Evolutionary conservation across 2,113 vertebrate species (phyloP).

Genomic region (Tor tambroides): DNA sequence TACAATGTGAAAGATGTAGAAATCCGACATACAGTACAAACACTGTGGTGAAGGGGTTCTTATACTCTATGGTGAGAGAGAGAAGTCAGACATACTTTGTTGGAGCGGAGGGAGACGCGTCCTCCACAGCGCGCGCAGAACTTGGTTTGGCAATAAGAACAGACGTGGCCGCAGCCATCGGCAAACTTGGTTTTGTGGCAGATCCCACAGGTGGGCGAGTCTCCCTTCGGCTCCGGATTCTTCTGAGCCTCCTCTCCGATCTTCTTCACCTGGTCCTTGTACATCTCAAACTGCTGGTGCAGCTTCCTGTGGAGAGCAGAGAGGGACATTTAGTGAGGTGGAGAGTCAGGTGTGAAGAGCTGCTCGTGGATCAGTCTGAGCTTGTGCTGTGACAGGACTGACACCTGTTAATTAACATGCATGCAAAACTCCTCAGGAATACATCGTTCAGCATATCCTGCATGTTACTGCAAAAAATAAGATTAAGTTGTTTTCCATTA

Average conservation of each 20-base stretch:
- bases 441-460: background rate
- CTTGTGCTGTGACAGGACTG: background rate
- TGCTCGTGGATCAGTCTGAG: background rate
- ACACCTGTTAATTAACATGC: background rate
- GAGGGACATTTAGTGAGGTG: background rate
- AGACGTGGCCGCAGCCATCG: conserved; percentile 89
- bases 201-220: conserved; percentile 88
- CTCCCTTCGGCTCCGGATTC: conserved; percentile 83
- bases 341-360: background rate
- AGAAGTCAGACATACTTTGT: conserved; percentile 63
- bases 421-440: background rate
- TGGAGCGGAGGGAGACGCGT: conserved; percentile 87
- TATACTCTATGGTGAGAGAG: background rate
- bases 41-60: background rate
- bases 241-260: conserved; percentile 88
- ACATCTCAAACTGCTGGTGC: conserved; percentile 92
- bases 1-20: background rate
- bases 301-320: conserved; percentile 80
- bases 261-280: conserved; percentile 92
- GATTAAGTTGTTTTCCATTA: no score
- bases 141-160: conserved; percentile 94
- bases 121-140: conserved; percentile 91
- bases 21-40: background rate
- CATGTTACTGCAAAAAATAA: background rate
- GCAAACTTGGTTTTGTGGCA: conserved; percentile 94